Percentiles rank a stretch among this genome's conserved stretches.
Conservation (phyloP, 2,797 vertebrate species). For the Scolopax rusticola region DNA sequence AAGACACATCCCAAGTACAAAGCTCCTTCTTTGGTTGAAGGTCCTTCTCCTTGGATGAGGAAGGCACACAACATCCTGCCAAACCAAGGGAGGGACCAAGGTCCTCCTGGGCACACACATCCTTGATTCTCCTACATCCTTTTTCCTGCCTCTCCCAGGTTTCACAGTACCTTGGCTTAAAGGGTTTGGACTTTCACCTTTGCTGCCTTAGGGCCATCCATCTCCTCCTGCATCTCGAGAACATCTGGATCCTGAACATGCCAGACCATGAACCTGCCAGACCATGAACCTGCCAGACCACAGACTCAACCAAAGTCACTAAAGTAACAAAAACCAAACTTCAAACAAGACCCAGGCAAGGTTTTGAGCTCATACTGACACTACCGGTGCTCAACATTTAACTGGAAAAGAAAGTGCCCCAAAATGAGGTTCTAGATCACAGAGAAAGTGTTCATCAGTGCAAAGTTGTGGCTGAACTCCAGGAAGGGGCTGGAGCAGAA, state of each 20-base stretch:
- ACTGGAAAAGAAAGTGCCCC: background rate
- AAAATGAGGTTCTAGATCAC: background rate
- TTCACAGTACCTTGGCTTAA: background rate
- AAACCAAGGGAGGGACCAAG: background rate
- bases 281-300: background rate
- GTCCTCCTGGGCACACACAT: rapidly evolving
- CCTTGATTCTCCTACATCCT: background rate
- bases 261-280: background rate
- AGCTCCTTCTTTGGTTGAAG: background rate
- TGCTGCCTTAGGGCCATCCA: background rate
- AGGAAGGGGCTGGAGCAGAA: background rate
- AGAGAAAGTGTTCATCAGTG: background rate
- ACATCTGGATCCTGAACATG: background rate
- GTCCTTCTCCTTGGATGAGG: background rate
- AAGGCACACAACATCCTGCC: background rate
- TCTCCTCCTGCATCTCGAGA: background rate
- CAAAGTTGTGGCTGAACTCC: background rate
- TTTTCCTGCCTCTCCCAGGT: background rate
- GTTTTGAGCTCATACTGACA: background rate
- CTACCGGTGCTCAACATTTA: background rate
- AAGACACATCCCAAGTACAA: background rate
- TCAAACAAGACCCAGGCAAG: background rate
- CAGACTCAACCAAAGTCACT: background rate
- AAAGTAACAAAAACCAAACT: background rate
- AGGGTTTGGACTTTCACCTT: background rate